Base-by-base conservation (phyloP, 1,140 invertebrate genomes). In the Apocrypta bakeri region DNA sequence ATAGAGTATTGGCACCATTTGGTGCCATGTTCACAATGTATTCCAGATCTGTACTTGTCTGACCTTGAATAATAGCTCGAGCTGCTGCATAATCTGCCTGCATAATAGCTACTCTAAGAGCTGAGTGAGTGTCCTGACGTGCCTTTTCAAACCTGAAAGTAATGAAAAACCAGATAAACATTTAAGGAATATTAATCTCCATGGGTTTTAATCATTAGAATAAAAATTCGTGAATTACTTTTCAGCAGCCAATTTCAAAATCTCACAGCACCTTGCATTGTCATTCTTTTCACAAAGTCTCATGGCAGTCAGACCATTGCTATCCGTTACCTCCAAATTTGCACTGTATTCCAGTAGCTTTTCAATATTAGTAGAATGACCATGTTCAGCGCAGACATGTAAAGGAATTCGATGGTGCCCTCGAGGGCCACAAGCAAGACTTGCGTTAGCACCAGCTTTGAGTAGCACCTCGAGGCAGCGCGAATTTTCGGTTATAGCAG, bases 401-500 rank as follows among this genome's bases (percentile, higher is more conserved):
- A 98, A 89, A 1, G 97, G 94, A 29, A 96, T 97, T 92, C 97
- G 91, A 21, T 90, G 91, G 31, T 90, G 95, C 40, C 95, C 94
- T 84, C 94, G 90, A 11, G 94, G 92, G 1, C 94, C 94, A 88
- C 96, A 96, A 1, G 93, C 90, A 12, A 95, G 93, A 86, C 96
- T 95, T 1, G 95, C 94, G 89, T 96, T 94, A 1, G 96, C 96
- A 79, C 97, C 97, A 66, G 95, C 93, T 82, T 94, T 93, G 12
- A 97, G 88, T 24, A 97, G 91, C 25, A 97, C 94, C 42, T 93
- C 90, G 0, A 98, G 92, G 88, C 97, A 98, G 71, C 94, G 92
- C n/a, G 96, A 96, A 86, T 95, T 95, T 86, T 97, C 96, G 14
- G 96, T 97, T n/a, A 97, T 95, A 1, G 97, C 96, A 17, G 97